phyloP scores from a whole-genome alignment of 2,888 invertebrate species.

The Cryptus armator region DNA sequence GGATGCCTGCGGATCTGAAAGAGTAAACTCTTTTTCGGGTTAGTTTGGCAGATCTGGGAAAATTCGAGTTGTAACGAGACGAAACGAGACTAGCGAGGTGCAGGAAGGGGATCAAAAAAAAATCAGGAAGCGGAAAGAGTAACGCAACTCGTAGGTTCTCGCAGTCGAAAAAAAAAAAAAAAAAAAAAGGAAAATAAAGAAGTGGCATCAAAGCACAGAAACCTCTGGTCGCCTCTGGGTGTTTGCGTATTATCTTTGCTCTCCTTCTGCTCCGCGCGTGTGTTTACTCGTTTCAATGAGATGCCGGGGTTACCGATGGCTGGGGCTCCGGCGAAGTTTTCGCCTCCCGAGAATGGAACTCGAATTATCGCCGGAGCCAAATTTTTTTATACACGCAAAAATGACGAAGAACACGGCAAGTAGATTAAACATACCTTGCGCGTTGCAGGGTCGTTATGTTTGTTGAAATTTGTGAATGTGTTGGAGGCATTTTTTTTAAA shows the following conservation, averaged over 20 bases:
- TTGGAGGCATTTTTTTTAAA: background rate
- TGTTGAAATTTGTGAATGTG: background rate
- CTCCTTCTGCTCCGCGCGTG: slow-evolving; percentile 27
- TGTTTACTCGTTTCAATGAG: slow-evolving; percentile 73
- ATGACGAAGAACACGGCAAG: background rate
- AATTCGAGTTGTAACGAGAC: slow-evolving; percentile 60
- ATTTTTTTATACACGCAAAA: background rate
- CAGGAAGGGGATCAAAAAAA: slow-evolving; percentile 1
- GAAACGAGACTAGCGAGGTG: background rate
- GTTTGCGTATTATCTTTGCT: slow-evolving; percentile 73
- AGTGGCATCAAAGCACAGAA: slow-evolving; percentile 71
- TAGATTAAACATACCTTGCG: background rate
- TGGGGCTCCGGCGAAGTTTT: slow-evolving; percentile 4
- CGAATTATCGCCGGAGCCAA: slow-evolving; percentile 1
- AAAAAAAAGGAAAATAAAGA: slow-evolving; percentile 57
- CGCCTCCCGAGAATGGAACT: background rate
- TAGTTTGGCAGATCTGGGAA: slow-evolving; percentile 48
- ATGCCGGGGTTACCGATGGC: slow-evolving; percentile 57
- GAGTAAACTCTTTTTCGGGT: slow-evolving; percentile 49
- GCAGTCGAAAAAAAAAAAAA: slow-evolving; percentile 19
- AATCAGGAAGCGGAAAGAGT: slow-evolving; percentile 4
- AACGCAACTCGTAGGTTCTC: slow-evolving; percentile 32
- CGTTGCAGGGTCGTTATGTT: background rate
- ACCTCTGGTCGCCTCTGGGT: slow-evolving; percentile 70
- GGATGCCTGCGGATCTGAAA: slow-evolving; percentile 46